Evolutionary conservation across 2,797 vertebrate genomes (phyloP).

Genomic region (Phoebastria nigripes): DNA sequence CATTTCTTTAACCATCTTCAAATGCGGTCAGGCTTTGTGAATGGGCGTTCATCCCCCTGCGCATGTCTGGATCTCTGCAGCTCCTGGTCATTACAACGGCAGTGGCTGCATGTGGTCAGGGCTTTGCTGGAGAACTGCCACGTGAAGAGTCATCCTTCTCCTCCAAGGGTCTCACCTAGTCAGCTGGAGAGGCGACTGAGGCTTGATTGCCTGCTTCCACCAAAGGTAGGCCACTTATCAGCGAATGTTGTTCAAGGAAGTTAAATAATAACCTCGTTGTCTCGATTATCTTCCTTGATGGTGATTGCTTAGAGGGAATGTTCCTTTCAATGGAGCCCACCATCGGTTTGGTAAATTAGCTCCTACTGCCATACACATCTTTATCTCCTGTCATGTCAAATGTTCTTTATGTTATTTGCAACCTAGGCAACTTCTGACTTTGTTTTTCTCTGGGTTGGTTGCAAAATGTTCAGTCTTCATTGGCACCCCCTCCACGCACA

Average conservation of each 20-base stretch:
- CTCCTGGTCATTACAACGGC: fast-evolving
- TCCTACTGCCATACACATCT: background rate
- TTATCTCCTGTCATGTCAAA: background rate
- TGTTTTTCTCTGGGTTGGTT: background rate
- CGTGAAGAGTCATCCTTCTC: fast-evolving
- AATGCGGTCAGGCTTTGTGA: background rate
- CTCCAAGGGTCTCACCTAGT: background rate
- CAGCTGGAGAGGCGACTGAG: background rate
- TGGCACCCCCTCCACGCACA: fast-evolving
- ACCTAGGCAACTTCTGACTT: background rate
- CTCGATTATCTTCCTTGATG: background rate
- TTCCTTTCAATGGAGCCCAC: background rate
- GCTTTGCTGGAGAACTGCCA: background rate
- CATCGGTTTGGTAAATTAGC: background rate
- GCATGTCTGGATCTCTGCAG: background rate
- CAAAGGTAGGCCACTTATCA: background rate
- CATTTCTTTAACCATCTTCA: background rate
- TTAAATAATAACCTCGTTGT: background rate
- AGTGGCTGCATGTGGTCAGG: fast-evolving
- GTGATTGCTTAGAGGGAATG: background rate
- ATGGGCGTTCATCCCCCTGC: fast-evolving
- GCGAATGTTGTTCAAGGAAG: background rate
- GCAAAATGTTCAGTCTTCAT: background rate
- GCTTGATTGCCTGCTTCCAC: background rate
- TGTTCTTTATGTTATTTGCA: background rate